These are phyloP conservation scores for Odontocerum albicorne DNA, from an alignment of 2,888 invertebrate species.

Conservation along the genomic window DNA sequence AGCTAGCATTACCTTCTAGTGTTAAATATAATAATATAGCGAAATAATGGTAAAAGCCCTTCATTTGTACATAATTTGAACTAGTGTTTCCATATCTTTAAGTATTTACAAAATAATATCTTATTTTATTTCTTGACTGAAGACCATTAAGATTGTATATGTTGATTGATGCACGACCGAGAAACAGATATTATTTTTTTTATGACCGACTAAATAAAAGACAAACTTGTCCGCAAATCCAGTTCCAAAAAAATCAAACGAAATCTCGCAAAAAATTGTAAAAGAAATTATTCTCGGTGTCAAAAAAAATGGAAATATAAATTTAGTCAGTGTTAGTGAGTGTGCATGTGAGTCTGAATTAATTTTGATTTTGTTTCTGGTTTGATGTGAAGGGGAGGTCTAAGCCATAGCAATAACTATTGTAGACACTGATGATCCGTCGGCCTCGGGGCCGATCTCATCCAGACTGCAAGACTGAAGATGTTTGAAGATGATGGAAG, in stretches of 20 bases:
- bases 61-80: slow-evolving; percentile 32
- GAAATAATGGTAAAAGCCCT: slow-evolving; percentile 22
- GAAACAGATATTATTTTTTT: too few species aligned
- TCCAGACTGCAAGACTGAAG: slow-evolving; percentile 30
- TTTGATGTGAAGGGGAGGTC: slow-evolving; percentile 20
- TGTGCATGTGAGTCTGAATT: slow-evolving; percentile 31
- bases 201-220: too few species aligned
- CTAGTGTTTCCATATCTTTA: slow-evolving; percentile 32
- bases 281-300: slow-evolving; percentile 8
- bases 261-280: slow-evolving; percentile 14
- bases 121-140: slow-evolving; percentile 37
- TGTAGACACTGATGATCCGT: slow-evolving; percentile 1
- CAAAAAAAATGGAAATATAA: slow-evolving; percentile 5
- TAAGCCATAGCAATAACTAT: slow-evolving; percentile 25
- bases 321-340: slow-evolving; percentile 34
- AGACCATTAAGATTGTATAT: too few species aligned
- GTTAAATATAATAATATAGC: slow-evolving; percentile 32
- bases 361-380: slow-evolving; percentile 16
- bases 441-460: slow-evolving; percentile 16
- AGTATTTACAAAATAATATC: slow-evolving; percentile 28
- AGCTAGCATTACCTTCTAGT: slow-evolving; percentile 35
- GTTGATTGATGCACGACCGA: too few species aligned
- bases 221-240: too few species aligned
- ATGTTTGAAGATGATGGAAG: slow-evolving; percentile 25
- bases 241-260: too few species aligned